Evolutionary conservation across 2,797 vertebrate genomes (phyloP), one percentile per base, ranked within the genome.

Genomic region (Poecilia gillii): DNA sequence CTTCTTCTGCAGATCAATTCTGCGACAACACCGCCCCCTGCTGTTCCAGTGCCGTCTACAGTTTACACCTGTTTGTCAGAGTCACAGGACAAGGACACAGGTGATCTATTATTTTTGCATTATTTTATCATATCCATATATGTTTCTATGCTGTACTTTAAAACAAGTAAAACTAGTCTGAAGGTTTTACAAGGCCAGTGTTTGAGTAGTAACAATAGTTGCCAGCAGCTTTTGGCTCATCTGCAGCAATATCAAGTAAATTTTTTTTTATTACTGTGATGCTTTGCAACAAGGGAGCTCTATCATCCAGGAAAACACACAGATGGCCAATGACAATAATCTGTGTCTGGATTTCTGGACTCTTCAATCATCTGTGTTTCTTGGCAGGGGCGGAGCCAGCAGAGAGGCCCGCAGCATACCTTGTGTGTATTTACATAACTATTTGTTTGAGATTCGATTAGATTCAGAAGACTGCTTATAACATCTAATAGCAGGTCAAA

Each of bases 1-100:
- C 8, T 3, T 12, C 28, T 73, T 39, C 68, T 62, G 74, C 0
- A 0, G 16, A 36, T 3, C 1, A 72, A 23, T n/a, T 13, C 71
- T 81, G 74, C 11, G 13, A 51, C 81, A 81, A 84, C 84, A 82
- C 82, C 82, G 92, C 91, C 91, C 81, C 57, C 93, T 85, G 43
- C 77, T 79, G 83, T 2, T n/a, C 31, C 12, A 23, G 39, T 20
- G 51, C 64, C 14, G 68, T 6, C 25, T 13, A 6, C n/a, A 0
- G 8, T 25, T 25, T 41, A 25, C 23, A n/a, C 62, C 16, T 2
- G 7, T 20, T 9, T 39, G 36, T 39, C 12, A 7, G 23, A 53
- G 23, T 55, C 16, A 62, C 9, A 16, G 31, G 6, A 20, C 59
- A 64, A 18, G 33, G 31, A 64, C 2, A 18, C 6, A 36, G 18